Percentiles rank a stretch among this genome's conserved stretches.
phyloP scores from a whole-genome alignment of 2,888 invertebrate genomes.

The Callinectes sapidus region DNA sequence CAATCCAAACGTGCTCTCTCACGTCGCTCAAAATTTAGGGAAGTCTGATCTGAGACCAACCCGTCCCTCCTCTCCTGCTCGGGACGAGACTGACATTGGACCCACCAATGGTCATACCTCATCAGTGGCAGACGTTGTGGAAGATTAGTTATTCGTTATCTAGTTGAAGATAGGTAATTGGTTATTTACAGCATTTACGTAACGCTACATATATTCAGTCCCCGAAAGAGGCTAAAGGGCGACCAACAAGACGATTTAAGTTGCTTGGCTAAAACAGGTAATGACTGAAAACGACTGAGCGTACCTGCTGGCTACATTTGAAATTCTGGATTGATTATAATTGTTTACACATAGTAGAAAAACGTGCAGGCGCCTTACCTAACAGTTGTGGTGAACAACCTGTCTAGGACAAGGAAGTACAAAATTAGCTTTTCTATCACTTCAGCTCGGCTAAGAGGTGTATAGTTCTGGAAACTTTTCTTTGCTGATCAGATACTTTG shows the following conservation, averaged over 20 bases:
- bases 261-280: constrained; percentile 24
- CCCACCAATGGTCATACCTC: constrained; percentile 54
- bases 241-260: constrained; percentile 3
- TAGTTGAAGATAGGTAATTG: not conserved
- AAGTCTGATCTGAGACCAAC: constrained; percentile 39
- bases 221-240: not conserved
- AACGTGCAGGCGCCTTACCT: constrained; percentile 7
- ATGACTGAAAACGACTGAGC: not conserved
- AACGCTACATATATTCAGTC: not conserved
- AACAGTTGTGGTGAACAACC: constrained; percentile 24
- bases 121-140: constrained; percentile 44
- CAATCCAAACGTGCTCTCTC: constrained; percentile 16
- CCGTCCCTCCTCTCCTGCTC: constrained; percentile 50
- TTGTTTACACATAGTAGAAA: constrained; percentile 3
- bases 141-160: constrained; percentile 49
- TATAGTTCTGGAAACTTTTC: constrained; percentile 3
- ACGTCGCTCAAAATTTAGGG: constrained; percentile 14
- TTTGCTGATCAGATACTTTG: constrained; percentile 22
- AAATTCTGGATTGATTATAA: not conserved
- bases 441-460: constrained; percentile 47
- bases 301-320: not conserved
- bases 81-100: constrained; percentile 44
- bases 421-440: constrained; percentile 50
- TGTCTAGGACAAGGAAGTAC: constrained; percentile 58
- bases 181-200: constrained; percentile 6